phyloP scores from a whole-genome alignment of 64 coral and sea anemone species.

The Montipora cactus region DNA sequence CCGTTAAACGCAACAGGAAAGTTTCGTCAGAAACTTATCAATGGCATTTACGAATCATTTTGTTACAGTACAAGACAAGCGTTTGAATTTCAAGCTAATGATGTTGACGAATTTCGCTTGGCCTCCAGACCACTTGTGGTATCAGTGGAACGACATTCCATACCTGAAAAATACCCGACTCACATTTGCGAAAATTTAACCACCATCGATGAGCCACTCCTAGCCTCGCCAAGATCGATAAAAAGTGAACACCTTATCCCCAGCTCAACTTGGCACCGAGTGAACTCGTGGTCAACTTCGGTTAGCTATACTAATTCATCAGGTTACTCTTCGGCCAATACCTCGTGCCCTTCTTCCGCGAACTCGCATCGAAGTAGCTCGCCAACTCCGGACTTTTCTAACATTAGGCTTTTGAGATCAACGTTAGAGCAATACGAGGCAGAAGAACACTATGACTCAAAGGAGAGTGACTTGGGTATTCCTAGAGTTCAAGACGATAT shows the following conservation, averaged over 20 bases:
- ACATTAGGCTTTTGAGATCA: constrained; percentile 76
- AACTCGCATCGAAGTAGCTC: constrained; percentile 91
- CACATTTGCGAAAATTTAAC: constrained; percentile 35
- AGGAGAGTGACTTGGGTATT: constrained; percentile 55
- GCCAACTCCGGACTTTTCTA: constrained; percentile 94
- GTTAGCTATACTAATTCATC: constrained; percentile 72
- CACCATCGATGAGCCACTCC: constrained; percentile 42
- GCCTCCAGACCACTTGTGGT: neutral
- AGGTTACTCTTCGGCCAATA: constrained; percentile 90
- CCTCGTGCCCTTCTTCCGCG: constrained; percentile 92
- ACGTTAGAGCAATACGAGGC: constrained; percentile 81
- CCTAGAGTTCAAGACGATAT: constrained; percentile 25
- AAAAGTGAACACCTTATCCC: constrained; percentile 3
- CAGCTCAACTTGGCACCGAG: constrained; percentile 52
- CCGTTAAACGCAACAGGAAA: constrained; percentile 66
- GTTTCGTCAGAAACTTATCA: constrained; percentile 80
- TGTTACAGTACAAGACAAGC: constrained; percentile 86
- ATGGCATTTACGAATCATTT: constrained; percentile 89
- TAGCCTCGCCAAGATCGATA: neutral
- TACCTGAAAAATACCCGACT: constrained; percentile 30
- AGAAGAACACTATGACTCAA: constrained; percentile 68
- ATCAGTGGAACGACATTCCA: neutral
- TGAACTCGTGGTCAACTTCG: constrained; percentile 84
- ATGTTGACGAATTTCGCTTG: constrained; percentile 9
- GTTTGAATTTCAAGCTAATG: constrained; percentile 69